Evolutionary conservation across 92 coral and sea anemone species (phyloP), one percentile per base, ranked within the genome.

Genomic region (Micromussa lordhowensis): DNA sequence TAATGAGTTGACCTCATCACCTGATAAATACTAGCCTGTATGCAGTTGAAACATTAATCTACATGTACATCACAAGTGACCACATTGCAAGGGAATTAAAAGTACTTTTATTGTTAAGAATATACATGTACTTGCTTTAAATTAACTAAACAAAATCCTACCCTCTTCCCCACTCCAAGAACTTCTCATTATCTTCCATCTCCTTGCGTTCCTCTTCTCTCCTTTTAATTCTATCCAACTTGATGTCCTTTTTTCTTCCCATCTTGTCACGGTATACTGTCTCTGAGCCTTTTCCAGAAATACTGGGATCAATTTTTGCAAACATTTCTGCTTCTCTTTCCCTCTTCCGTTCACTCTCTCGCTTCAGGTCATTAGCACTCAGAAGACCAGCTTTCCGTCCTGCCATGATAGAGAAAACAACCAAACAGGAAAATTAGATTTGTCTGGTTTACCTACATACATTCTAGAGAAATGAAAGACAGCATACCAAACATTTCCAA

Each of bases 101-200:
- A 44, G 10, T 8, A 44, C 51, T 44, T n/a, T 44, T 13, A 44
- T 6, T 5, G 51, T 0, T 44, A 44, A 44, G 51, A 44, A 7
- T 44, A 6, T 6, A 32, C 68, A 28, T 22, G 74, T 66, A 32
- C 68, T 63, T 63, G 18, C 61, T 55, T 2, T 44, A 7, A 44
- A 44, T 58, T 1, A 63, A 22, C 29, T 63, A 4, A 36, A 44
- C 69, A 74, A 51, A 68, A 51, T 16, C 91, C 85, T 84, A 97
- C 99, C 99, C 99, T 91, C 91, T 92, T 59, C 99, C 99, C 99
- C 98, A 97, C 80, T 95, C 93, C 93, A 91, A 82, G 64, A 94
- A 97, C 71, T 95, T 95, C 81, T 91, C 98, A 94, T 95, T 92
- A 29, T 97, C 98, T 77, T 92, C 94, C 75, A 90, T 87, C 83